Conservation (phyloP, 2,113 vertebrate genomes). For the Nestor notabilis region DNA sequence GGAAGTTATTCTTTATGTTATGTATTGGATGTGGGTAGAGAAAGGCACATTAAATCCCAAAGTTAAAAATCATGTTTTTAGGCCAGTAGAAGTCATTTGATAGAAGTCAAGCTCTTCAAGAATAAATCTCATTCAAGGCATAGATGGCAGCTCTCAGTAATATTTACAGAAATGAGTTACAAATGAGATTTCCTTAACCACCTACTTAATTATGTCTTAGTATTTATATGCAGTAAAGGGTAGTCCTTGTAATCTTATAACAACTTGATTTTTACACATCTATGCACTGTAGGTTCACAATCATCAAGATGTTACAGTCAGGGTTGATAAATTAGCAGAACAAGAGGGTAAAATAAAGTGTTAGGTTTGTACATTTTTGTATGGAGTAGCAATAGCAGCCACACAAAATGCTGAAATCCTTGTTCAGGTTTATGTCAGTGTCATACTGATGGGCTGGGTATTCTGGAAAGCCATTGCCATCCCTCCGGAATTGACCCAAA, state of each 20-base stretch:
- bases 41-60: neutral
- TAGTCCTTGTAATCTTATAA: neutral
- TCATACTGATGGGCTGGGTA: neutral
- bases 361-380: neutral
- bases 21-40: neutral
- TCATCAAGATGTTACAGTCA: neutral
- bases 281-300: neutral
- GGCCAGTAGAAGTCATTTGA: neutral
- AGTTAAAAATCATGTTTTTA: neutral
- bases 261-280: neutral
- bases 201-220: neutral
- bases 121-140: neutral
- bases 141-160: neutral
- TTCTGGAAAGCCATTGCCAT: neutral
- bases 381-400: neutral
- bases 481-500: neutral
- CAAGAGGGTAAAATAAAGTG: neutral
- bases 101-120: neutral
- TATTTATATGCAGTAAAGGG: neutral
- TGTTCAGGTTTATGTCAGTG: neutral
- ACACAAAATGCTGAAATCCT: neutral
- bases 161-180: neutral
- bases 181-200: neutral
- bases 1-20: neutral
- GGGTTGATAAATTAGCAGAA: neutral